Percentiles rank a stretch among this genome's conserved stretches.
Conservation (phyloP, 2,888 invertebrate species). For the Drosophila anomelani region DNA sequence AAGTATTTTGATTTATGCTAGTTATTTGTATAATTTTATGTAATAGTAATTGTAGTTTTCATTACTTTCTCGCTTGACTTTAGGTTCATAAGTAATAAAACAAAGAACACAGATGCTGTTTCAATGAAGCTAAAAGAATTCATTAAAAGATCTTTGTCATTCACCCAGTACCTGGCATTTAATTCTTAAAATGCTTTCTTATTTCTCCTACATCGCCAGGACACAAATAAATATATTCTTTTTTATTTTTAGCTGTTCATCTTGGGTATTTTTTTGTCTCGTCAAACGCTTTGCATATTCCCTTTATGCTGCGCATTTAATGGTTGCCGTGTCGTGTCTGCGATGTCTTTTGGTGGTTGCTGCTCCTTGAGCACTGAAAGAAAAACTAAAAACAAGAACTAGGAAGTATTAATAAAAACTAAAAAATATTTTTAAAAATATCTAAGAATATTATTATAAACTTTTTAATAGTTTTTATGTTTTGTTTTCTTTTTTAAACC, state of each 20-base stretch:
- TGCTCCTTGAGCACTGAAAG: not conserved
- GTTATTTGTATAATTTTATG: no score
- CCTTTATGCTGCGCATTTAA: constrained; percentile 66
- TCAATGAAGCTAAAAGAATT: constrained; percentile 9
- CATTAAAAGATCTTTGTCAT: constrained; percentile 4
- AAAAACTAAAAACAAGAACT: not conserved
- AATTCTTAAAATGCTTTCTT: constrained; percentile 1
- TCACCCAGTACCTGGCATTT: not conserved
- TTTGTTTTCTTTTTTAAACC: not conserved
- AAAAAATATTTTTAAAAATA: not conserved
- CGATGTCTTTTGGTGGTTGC: constrained; percentile 22
- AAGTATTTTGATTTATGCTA: no score
- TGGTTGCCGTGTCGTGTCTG: constrained; percentile 36
- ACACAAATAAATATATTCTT: constrained; percentile 30
- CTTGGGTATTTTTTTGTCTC: constrained; percentile 39
- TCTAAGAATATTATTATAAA: no score
- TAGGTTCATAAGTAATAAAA: not conserved
- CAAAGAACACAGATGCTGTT: no score
- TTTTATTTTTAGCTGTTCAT: constrained; percentile 31
- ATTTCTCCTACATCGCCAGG: not conserved
- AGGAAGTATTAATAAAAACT: not conserved
- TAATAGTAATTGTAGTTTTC: not conserved
- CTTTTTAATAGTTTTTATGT: not conserved
- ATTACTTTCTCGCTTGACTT: not conserved
- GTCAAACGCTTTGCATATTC: constrained; percentile 75